A percentile compares a stretch with the other conserved stretches of the same genome.
Evolutionary conservation across 2,797 vertebrate genomes (phyloP).

Genomic region (Cyprinodon diabolis): DNA sequence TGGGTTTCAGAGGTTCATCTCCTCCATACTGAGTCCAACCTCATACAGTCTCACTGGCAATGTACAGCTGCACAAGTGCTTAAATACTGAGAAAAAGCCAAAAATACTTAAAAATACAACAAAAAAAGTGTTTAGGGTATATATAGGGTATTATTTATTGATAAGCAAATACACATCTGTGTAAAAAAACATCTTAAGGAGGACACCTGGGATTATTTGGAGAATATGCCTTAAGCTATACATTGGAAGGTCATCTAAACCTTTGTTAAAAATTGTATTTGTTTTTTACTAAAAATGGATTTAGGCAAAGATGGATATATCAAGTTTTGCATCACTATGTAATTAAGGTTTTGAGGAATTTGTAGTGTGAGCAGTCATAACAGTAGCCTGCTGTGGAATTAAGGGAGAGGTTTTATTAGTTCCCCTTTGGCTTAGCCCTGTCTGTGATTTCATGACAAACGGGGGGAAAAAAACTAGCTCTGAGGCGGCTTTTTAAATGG

Average conservation of each 20-base stretch:
- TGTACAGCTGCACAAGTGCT: slow-evolving; percentile 40
- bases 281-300: slow-evolving; percentile 17
- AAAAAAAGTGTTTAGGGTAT: slow-evolving; percentile 14
- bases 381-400: slow-evolving; percentile 78
- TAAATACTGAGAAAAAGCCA: slow-evolving; percentile 20
- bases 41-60: slow-evolving; percentile 63
- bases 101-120: slow-evolving; percentile 30
- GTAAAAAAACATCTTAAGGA: slow-evolving; percentile 33
- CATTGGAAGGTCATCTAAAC: slow-evolving; percentile 50
- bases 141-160: not conserved
- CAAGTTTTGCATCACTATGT: slow-evolving; percentile 55
- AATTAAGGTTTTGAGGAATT: slow-evolving; percentile 63
- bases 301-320: slow-evolving; percentile 41
- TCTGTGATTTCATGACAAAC: slow-evolving; percentile 78
- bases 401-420: slow-evolving; percentile 80
- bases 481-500: slow-evolving; percentile 82
- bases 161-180: not conserved
- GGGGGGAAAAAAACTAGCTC: slow-evolving; percentile 77
- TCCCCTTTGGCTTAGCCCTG: slow-evolving; percentile 81
- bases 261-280: slow-evolving; percentile 32
- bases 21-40: slow-evolving; percentile 77
- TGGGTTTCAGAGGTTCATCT: slow-evolving; percentile 77
- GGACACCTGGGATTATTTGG: slow-evolving; percentile 31
- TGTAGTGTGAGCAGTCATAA: slow-evolving; percentile 50
- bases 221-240: slow-evolving; percentile 39